Evolutionary conservation across 2,113 vertebrate genomes (phyloP).

Genomic region (Petrocephalus zakoni): DNA sequence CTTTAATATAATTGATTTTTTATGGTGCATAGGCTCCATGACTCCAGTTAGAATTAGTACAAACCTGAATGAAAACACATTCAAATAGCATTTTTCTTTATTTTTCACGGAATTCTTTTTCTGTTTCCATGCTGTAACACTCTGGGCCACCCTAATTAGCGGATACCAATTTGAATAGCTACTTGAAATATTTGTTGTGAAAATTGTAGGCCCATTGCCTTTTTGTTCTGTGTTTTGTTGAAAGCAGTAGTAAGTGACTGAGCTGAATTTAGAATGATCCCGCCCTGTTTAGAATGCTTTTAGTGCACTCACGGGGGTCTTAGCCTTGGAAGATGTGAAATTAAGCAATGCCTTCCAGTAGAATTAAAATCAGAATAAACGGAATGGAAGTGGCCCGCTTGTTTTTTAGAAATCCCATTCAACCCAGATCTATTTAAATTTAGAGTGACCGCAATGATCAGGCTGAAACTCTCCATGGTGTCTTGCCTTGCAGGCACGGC

Average conservation of each 20-base stretch:
- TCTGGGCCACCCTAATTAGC: not conserved
- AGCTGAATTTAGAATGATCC: slow-evolving; percentile 1
- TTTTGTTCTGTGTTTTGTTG: not conserved
- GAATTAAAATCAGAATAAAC: not conserved
- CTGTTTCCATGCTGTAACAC: not conserved
- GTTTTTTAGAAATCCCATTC: not conserved
- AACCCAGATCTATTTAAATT: slow-evolving; percentile 12
- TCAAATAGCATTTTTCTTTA: not conserved
- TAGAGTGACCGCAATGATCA: slow-evolving; percentile 6
- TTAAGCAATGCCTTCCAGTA: not conserved
- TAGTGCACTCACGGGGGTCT: not conserved
- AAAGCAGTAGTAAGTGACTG: not conserved
- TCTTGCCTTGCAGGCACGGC: not conserved
- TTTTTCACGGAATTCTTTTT: not conserved
- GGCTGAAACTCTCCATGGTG: not conserved
- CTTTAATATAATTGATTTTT: not conserved
- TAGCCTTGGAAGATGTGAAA: not conserved
- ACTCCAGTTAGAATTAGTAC: not conserved
- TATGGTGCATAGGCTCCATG: not conserved
- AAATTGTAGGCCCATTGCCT: not conserved
- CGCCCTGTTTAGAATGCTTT: not conserved
- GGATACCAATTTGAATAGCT: not conserved
- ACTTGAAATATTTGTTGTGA: not conserved
- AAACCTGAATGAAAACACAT: not conserved
- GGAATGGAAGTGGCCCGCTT: not conserved